Evolutionary conservation across 2,113 vertebrate species (phyloP).

Genomic region (Opisthocomus hoazin): DNA sequence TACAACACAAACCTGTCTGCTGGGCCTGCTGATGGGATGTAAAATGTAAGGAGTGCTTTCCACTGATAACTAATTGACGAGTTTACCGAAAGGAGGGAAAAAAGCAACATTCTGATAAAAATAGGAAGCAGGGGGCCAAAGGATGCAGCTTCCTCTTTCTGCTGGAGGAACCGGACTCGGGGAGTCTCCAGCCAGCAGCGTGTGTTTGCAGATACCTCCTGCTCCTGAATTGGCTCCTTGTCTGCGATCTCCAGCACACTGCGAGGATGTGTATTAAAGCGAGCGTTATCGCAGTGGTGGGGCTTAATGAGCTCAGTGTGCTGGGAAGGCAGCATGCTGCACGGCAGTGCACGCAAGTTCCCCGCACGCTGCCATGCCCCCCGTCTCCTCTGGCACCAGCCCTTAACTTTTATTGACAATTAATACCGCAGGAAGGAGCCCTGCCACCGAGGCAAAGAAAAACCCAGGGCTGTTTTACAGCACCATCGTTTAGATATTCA

Average conservation of each 20-base stretch:
- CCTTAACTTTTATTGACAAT: not conserved
- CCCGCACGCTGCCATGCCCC: rapidly evolving
- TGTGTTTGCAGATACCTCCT: not conserved
- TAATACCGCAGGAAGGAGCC: not conserved
- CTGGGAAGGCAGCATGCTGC: not conserved
- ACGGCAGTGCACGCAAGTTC: not conserved
- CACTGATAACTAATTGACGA: not conserved
- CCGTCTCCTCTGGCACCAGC: not conserved
- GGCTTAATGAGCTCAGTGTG: not conserved
- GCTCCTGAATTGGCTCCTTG: not conserved
- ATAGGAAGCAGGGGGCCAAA: not conserved
- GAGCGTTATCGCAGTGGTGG: not conserved
- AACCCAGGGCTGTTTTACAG: not conserved
- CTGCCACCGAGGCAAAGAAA: not conserved
- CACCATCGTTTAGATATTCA: not conserved
- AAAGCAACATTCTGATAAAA: not conserved
- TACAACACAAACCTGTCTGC: not conserved
- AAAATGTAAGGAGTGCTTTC: not conserved
- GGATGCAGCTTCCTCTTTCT: not conserved
- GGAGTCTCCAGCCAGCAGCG: rapidly evolving
- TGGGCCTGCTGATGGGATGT: not conserved
- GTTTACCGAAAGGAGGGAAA: not conserved
- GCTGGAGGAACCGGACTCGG: not conserved
- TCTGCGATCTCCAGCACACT: not conserved
- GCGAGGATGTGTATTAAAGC: not conserved